Conservation (phyloP, 2,797 vertebrate genomes). For the Paratrypauchen microcephalus region DNA sequence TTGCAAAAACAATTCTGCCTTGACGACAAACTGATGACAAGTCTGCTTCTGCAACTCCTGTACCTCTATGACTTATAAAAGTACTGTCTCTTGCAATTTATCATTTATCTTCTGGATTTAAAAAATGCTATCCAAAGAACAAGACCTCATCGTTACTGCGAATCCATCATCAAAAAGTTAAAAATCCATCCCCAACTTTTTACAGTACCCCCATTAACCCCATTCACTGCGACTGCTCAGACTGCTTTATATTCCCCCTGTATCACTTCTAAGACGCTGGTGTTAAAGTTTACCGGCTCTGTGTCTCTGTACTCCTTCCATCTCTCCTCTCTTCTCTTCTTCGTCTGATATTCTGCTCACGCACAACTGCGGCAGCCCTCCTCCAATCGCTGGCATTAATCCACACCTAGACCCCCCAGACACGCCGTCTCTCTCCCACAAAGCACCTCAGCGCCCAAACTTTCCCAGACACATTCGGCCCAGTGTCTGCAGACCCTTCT, state of each 20-base stretch:
- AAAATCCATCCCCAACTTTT: slow-evolving; percentile 11
- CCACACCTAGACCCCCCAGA: slow-evolving; percentile 84
- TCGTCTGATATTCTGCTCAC: slow-evolving; percentile 89
- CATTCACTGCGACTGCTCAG: slow-evolving; percentile 15
- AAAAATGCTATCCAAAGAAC: neutral
- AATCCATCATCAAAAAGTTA: slow-evolving; percentile 11
- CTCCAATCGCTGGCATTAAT: slow-evolving; percentile 91
- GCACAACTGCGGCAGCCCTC: slow-evolving; percentile 87
- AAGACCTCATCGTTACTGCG: neutral
- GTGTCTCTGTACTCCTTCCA: slow-evolving; percentile 53
- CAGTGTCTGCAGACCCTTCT: slow-evolving; percentile 57
- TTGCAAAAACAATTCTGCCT: neutral
- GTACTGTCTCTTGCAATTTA: neutral
- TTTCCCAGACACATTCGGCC: slow-evolving; percentile 76
- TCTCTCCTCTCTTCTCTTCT: slow-evolving; percentile 66
- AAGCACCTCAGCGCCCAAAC: slow-evolving; percentile 80
- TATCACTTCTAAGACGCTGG: neutral
- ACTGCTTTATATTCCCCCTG: slow-evolving; percentile 23
- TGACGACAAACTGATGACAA: too few species aligned
- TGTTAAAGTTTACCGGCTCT: slow-evolving; percentile 30
- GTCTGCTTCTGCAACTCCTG: neutral
- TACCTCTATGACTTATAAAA: neutral
- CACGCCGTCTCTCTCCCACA: slow-evolving; percentile 79
- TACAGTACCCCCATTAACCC: slow-evolving; percentile 9
- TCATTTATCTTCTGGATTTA: neutral